Conservation (phyloP, 2,113 vertebrate genomes). For the Blennius ocellaris region DNA sequence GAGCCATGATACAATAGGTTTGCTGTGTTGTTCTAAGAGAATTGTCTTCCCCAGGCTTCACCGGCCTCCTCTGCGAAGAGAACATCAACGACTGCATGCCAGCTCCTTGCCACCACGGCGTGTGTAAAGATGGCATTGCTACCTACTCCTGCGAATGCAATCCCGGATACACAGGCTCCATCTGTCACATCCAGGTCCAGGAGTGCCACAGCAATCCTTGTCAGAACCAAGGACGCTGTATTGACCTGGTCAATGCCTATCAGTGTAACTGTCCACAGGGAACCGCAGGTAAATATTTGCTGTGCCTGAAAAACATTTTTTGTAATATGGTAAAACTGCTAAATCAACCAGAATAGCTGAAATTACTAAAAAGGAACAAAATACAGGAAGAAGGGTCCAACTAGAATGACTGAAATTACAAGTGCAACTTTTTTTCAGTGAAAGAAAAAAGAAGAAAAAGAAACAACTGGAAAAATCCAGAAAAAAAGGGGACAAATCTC, state of each 20-base stretch:
- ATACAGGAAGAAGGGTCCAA: too few relatives aligned
- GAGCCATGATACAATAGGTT: neutral
- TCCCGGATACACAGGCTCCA: conserved; percentile 91
- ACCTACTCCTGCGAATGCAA: conserved; percentile 89
- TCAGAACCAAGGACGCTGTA: conserved; percentile 90
- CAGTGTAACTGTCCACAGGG: conserved; percentile 90
- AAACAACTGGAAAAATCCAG: too few relatives aligned
- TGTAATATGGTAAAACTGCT: too few relatives aligned
- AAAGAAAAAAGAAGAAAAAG: too few relatives aligned
- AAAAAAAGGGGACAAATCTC: too few relatives aligned
- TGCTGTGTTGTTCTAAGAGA: conserved; percentile 2
- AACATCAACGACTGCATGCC: conserved; percentile 93
- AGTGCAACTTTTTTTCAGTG: too few relatives aligned
- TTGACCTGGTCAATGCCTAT: conserved; percentile 92
- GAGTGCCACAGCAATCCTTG: conserved; percentile 94
- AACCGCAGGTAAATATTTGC: conserved; percentile 83
- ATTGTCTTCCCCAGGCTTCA: conserved; percentile 83
- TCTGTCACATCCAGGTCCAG: conserved; percentile 91
- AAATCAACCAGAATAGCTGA: too few relatives aligned
- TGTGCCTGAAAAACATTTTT: neutral
- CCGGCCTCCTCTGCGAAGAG: conserved; percentile 87
- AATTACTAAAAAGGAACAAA: too few relatives aligned
- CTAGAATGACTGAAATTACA: too few relatives aligned
- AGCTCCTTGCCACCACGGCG: conserved; percentile 91
- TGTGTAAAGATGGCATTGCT: conserved; percentile 92